Evolutionary conservation across 2,113 vertebrate species (phyloP), one percentile per base, ranked within the genome.

Genomic region (Vimba vimba): DNA sequence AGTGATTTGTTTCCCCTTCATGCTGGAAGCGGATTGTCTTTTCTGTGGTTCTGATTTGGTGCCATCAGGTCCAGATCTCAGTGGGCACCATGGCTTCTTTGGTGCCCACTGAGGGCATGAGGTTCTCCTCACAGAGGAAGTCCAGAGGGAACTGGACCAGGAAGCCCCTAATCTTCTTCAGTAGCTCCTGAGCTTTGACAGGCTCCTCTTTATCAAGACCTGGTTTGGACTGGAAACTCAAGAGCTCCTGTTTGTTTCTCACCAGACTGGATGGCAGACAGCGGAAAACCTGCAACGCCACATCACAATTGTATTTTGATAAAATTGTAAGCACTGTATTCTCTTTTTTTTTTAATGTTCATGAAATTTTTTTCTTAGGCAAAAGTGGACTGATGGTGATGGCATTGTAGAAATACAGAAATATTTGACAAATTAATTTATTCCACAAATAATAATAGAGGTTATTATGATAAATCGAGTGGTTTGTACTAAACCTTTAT

Each of bases 121-220:
- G 95, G 91, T 95, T 96, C 82, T 99, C 95, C 90, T 97, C 97
- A 66, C 97, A 95, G 90, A 99, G 94, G 91, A 99, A 99, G 83
- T 96, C 96, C 82, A 99, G 95, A n/a, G 98, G 97, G 87, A 99
- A 98, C 89, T 99, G 98, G 27, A 99, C 97, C 89, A 99, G 93
- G 94, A 99, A 99, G 2, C 98, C 98, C 52, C 95, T 95, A 83
- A 99, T 99, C 92, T 97, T 99, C 86, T 95, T 97, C 64, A 99
- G 88, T 87, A 98, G 97, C 87, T 99, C 98, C 21, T 95, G 93
- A 68, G 97, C 97, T 80, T 94, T 95, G 0, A 0, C 62, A 2
- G 93, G 93, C 82, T 99, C 97, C 27, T 95, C 95, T 11, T 91
- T 96, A 1, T 96, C 96, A 86, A 99, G 85, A 80, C 95, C 94